Evolutionary conservation across 2,888 invertebrate genomes (phyloP), one percentile per base, ranked within the genome.

Genomic region (Philereme vetulata): DNA sequence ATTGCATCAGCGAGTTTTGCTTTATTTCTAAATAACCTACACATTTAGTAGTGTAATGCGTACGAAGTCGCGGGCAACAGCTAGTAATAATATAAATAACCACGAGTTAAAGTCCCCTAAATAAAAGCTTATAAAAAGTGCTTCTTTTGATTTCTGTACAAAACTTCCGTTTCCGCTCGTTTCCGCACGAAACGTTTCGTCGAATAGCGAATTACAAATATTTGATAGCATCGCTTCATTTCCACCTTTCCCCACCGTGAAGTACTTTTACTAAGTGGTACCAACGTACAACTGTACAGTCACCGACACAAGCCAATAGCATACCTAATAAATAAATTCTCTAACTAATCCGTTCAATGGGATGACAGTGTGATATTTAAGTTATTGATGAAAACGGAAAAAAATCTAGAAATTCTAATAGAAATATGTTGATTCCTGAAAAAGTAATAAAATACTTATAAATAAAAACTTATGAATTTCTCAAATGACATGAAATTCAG

Each of bases 171-270:
- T 62, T 62, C 57, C 58, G 58, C 11, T 21, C 38, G n/a, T 49
- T 47, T 56, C 40, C 36, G 52, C 47, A 46, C 46, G 21, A 45
- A 65, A 42, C 34, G 32, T 57, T 58, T 52, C 54, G 56, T 58
- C 65, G 66, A 69, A 70, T 72, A 66, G 74, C 70, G 70, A 72
- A 72, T 74, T 73, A 61, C 70, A 70, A 74, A 72, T 65, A 68
- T 69, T 49, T 67, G 82, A 83, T 84, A 78, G 51, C 71, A 84
- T 82, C 84, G 65, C 68, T 61, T 81, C 77, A 80, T 83, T 77
- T 79, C 75, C 72, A 74, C 74, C 72, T 72, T 66, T 65, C 57
- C 67, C 67, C 68, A 42, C 10, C 34, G 4, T 36, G 35, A 7
- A 36, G 45, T 11, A 45, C 52, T 8, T 1, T 36, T 34, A 45